Evolutionary conservation across 2,888 invertebrate species (phyloP).

Genomic region (Machimus rusticus): DNA sequence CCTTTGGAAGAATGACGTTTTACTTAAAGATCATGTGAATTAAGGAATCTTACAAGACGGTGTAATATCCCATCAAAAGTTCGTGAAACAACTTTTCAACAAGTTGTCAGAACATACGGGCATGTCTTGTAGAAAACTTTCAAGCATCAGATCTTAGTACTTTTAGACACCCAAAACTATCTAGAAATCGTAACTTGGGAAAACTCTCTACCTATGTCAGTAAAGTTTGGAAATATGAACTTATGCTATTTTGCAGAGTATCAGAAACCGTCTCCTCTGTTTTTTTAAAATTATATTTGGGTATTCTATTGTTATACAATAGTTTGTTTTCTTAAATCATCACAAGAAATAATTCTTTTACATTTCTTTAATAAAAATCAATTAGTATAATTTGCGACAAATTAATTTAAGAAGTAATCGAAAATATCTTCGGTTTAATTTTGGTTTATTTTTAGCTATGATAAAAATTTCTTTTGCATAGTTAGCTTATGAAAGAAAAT

Average conservation of each 20-base stretch:
- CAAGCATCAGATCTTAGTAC: not conserved
- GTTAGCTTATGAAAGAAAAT: no score
- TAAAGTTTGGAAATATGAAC: not conserved
- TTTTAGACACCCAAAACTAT: not conserved
- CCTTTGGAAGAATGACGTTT: not conserved
- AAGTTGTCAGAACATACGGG: not conserved
- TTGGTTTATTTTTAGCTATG: no score
- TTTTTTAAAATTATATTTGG: no score
- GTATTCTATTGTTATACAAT: no score
- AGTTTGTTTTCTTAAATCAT: no score
- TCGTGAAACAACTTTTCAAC: not conserved
- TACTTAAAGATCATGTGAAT: not conserved
- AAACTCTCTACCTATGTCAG: not conserved
- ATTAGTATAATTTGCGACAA: no score
- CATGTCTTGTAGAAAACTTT: not conserved
- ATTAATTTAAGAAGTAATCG: no score
- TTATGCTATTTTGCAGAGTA: not conserved
- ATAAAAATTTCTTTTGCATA: no score
- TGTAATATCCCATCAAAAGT: not conserved
- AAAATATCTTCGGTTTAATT: no score
- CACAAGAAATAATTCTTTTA: no score
- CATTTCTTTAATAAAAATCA: no score
- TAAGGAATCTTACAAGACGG: not conserved
- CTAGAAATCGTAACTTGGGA: not conserved
- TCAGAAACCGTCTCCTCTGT: no score